phyloP scores from a whole-genome alignment of 2,113 vertebrate species.

The Mormyrus lacerda region DNA sequence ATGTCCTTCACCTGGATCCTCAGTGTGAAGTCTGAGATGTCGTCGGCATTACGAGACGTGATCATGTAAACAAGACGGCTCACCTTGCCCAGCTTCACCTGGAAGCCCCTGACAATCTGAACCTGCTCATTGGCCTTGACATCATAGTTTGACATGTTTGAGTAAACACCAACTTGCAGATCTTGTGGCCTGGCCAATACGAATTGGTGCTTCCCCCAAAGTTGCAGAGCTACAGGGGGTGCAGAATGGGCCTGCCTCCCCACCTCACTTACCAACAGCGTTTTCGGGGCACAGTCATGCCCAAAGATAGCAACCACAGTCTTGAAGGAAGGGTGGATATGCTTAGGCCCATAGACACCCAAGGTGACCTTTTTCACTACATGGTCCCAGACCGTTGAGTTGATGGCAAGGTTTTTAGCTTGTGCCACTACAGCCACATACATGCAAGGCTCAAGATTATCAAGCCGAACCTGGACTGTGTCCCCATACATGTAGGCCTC shows the following conservation, averaged over 20 bases:
- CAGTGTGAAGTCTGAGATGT: constrained; percentile 83
- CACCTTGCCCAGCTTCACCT: constrained; percentile 88
- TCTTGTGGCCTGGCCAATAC: constrained; percentile 76
- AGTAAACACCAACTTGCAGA: constrained; percentile 79
- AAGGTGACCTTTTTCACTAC: constrained; percentile 84
- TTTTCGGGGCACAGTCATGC: constrained; percentile 89
- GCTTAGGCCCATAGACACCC: constrained; percentile 89
- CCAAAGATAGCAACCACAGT: constrained; percentile 86
- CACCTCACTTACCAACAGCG: constrained; percentile 77
- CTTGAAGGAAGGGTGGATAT: constrained; percentile 94
- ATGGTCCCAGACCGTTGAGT: constrained; percentile 84
- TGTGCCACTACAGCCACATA: constrained; percentile 79
- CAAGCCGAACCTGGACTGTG: constrained; percentile 77
- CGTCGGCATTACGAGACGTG: constrained; percentile 60
- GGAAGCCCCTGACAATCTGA: constrained; percentile 78
- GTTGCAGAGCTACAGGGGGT: constrained; percentile 77
- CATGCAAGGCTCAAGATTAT: constrained; percentile 90
- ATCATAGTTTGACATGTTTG: constrained; percentile 89
- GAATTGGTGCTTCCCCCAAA: constrained; percentile 96
- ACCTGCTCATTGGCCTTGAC: constrained; percentile 73
- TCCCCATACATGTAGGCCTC: constrained; percentile 72
- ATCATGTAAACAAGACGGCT: constrained; percentile 83
- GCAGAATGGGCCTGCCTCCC: constrained; percentile 64
- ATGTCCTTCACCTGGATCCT: constrained; percentile 85
- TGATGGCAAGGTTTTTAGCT: constrained; percentile 65